phyloP scores from a whole-genome alignment of 2,888 invertebrate genomes.

The Erpobdella octoculata region DNA sequence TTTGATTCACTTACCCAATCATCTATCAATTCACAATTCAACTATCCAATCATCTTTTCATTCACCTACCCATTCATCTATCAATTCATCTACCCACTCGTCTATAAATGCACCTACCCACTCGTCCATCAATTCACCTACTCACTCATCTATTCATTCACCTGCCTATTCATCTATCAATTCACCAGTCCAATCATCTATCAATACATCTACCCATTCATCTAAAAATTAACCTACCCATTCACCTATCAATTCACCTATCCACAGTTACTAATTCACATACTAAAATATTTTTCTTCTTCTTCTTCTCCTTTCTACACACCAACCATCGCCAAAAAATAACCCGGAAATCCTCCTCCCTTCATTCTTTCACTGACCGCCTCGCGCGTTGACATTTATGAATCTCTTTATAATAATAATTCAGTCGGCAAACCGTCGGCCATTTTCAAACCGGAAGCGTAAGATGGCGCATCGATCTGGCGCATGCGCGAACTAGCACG shows the following conservation, averaged over 20 bases:
- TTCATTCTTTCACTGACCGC: too few relatives aligned
- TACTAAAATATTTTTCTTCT: too few relatives aligned
- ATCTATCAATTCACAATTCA: neutral
- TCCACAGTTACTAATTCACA: too few relatives aligned
- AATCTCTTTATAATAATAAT: too few relatives aligned
- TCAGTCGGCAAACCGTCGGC: too few relatives aligned
- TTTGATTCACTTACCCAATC: neutral
- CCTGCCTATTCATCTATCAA: conserved; percentile 28
- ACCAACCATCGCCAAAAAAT: too few relatives aligned
- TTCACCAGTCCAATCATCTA: conserved; percentile 24
- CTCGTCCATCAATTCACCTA: conserved; percentile 28
- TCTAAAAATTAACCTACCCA: conserved; percentile 27
- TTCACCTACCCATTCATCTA: neutral
- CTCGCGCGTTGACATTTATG: too few relatives aligned
- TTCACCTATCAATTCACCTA: conserved; percentile 25
- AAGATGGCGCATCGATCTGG: too few relatives aligned
- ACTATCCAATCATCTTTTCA: neutral
- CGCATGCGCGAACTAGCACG: too few relatives aligned
- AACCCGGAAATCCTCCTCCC: too few relatives aligned
- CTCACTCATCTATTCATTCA: conserved; percentile 26
- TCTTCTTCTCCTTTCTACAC: too few relatives aligned
- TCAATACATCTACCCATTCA: conserved; percentile 28
- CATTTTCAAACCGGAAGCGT: too few relatives aligned
- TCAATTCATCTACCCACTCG: neutral
- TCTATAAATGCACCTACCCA: conserved; percentile 27